phyloP scores from a whole-genome alignment of 2,888 invertebrate genomes.

The Drosophila mulleri region DNA sequence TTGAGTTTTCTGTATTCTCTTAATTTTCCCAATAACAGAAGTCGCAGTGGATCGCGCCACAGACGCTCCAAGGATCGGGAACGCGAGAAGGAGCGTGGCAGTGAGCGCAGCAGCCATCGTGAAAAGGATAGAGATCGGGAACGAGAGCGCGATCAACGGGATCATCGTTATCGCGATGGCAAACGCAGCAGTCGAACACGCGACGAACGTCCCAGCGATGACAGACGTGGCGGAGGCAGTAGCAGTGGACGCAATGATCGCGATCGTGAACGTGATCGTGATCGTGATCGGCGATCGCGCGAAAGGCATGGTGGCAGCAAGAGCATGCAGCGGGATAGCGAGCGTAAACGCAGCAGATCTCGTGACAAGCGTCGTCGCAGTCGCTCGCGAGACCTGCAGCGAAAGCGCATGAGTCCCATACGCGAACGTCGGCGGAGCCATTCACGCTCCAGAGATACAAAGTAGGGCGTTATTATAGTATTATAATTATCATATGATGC shows the following conservation, averaged over 20 bases:
- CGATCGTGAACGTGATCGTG: constrained; percentile 15
- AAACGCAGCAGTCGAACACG: constrained; percentile 59
- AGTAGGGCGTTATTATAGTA: constrained; percentile 57
- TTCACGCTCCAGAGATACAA: constrained; percentile 80
- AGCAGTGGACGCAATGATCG: constrained; percentile 38
- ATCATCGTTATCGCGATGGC: constrained; percentile 70
- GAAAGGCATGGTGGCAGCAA: constrained; percentile 66
- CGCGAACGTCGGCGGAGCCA: constrained; percentile 77
- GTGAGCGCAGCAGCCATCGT: constrained; percentile 39
- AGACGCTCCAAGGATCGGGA: constrained; percentile 69
- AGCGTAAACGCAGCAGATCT: constrained; percentile 69
- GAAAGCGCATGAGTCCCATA: constrained; percentile 76
- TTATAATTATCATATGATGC: not conserved
- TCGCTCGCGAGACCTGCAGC: constrained; percentile 73
- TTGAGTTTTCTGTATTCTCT: not conserved
- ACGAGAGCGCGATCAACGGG: constrained; percentile 52
- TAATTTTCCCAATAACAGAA: constrained; percentile 61
- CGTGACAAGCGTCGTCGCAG: constrained; percentile 69
- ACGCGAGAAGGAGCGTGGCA: constrained; percentile 75
- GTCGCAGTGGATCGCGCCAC: constrained; percentile 75
- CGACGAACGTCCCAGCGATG: constrained; percentile 80
- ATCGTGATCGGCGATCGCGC: constrained; percentile 78
- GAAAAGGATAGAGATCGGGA: constrained; percentile 57
- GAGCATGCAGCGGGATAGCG: constrained; percentile 51
- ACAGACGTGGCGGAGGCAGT: constrained; percentile 46